Base-by-base conservation (phyloP, 2,113 vertebrate genomes). In the Crypturellus undulatus region DNA sequence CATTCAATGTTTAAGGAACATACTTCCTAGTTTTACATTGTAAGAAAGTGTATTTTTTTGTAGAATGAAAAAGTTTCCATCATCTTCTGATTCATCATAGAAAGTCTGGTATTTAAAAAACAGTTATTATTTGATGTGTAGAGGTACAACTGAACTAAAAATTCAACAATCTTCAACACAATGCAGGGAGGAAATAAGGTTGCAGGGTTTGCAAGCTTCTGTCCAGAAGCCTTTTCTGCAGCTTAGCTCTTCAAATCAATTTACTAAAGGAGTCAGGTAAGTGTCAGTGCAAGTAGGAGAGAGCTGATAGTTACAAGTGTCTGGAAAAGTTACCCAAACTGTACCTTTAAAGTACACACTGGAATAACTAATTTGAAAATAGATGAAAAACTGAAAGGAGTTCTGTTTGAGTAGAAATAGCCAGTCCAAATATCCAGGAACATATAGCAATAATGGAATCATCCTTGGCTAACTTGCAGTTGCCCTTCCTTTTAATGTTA, bases 371-470 rank as follows among this genome's bases (percentile, higher is more conserved):
- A 36, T 25, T 68, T 68, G 42, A 84, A 70, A 14, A 34, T 28
- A 52, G 25, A 30, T 10, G 52, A 75, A 16, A 58, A 71, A 4
- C 12, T 40, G 15, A 58, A 68, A 8, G 12, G 21, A 84, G 19
- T 54, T 80, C 69, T 25, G 51, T n/a, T 4, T 6, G 32, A 77
- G 52, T 21, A 72, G n/a, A 62, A 77, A 65, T 1, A 84, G 58
- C 65, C 0, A 0, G 84, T 25, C 11, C 28, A 81, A 60, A 54
- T 26, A 76, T 36, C 60, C 84, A 76, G 58, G 87, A 76, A 79
- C 19, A 19, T 0, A 0, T 3, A 79, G 28, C 38, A 84, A 78
- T 1, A 63, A 16, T 10, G 3, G 4, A 56, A 34, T 60, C 6
- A 77, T 38, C 11, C 21, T 60, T 81, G 62, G 45, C 59, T 69